Base-by-base conservation (phyloP, 2,888 invertebrate species). In the Galerucella nymphaeae region DNA sequence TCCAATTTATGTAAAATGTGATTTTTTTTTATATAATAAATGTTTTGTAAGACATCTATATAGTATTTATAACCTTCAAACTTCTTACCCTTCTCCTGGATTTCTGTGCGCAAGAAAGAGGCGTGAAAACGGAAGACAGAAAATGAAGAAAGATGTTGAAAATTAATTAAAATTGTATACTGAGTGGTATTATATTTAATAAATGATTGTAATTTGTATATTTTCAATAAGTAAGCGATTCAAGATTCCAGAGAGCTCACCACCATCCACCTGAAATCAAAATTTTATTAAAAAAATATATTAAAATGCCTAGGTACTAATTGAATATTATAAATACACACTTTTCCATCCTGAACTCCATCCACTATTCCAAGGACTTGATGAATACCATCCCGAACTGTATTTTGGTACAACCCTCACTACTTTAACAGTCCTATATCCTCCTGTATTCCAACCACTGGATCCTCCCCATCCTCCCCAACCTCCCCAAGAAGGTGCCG, bases 211-310 rank as follows among this genome's bases (percentile, higher is more conserved):
- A 48, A 48, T 48, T 48, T 48, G 48, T 48, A 48, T 5, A 48
- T 48, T 48, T 5, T 48, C n/a, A 48, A 14, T n/a, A n/a, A 13
- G 14, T n/a, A n/a, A 48, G 2, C n/a, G 41, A 45, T 23, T 5
- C 63, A 63, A 14, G 11, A 45, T 42, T 4, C 10, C 20, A 13
- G 11, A 2, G n/a, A 13, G 50, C 62, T 42, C 48, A 69, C 41
- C 53, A 69, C 69, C 69, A 69, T 69, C 69, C 68, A 66, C 57
- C 66, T 66, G 50, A 42, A 69, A 69, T 38, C 42, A 68, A 10
- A 61, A 68, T n/a, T 20, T 18, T 58, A 20, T 20, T 10, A 2
- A 23, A 58, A 10, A 30, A 23, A 30, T 58, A 6, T 30, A 14
- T 11, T 13, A 45, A 13, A 45, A 13, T 11, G 45, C 2, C 42